Conservation (phyloP, 2,797 vertebrate species). For the Tachyglossus aculeatus region DNA sequence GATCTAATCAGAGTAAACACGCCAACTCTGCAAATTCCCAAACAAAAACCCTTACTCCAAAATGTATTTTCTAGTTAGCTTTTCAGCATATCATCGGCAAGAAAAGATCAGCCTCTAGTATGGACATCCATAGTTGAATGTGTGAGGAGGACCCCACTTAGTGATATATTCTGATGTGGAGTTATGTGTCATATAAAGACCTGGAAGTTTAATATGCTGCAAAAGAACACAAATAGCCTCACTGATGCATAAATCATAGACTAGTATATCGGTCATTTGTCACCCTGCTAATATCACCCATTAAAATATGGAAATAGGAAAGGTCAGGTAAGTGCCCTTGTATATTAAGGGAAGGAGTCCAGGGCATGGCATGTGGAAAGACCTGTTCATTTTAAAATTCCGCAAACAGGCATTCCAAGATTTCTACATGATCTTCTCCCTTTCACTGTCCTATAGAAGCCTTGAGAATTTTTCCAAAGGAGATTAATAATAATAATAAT, state of each 20-base stretch:
- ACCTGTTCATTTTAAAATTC: too few species aligned
- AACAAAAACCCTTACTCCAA: too few species aligned
- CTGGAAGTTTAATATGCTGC: background rate
- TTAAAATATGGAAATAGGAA: slow-evolving; percentile 1
- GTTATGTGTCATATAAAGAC: background rate
- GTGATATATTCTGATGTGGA: background rate
- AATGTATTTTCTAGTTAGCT: too few species aligned
- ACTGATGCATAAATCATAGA: background rate
- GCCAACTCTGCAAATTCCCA: too few species aligned
- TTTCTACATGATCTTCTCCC: background rate
- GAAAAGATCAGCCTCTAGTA: background rate
- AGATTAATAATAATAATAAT: too few species aligned
- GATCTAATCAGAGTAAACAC: too few species aligned
- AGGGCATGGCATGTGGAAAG: background rate
- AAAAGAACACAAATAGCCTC: background rate
- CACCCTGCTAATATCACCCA: background rate
- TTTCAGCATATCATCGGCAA: too few species aligned
- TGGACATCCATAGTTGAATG: background rate
- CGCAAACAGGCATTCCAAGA: too few species aligned
- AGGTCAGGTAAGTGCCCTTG: background rate
- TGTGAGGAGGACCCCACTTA: background rate
- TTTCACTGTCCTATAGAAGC: background rate
- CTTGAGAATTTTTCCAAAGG: background rate
- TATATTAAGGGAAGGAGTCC: background rate
- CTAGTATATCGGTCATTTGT: slow-evolving; percentile 10